Evolutionary conservation across 2,888 invertebrate genomes (phyloP).

Genomic region (Clusia tigrina): DNA sequence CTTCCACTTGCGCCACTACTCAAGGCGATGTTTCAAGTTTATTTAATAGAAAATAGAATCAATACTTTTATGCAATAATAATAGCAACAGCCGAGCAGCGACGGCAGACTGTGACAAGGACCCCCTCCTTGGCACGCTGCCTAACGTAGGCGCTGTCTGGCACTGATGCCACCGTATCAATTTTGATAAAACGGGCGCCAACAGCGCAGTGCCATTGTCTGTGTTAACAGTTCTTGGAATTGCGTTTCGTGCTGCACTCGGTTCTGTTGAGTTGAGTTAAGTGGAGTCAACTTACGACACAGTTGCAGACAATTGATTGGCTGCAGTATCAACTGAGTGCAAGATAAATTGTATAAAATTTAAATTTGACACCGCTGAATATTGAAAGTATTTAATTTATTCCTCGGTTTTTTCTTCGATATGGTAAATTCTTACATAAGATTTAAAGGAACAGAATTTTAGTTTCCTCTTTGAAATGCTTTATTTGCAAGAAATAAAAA

Average conservation of each 20-base stretch:
- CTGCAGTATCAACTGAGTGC: not conserved
- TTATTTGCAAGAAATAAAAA: no score
- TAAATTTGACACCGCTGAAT: no score
- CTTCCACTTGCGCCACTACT: not conserved
- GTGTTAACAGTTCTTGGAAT: conserved; percentile 49
- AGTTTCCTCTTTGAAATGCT: no score
- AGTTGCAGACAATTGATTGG: not conserved
- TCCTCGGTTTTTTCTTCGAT: no score
- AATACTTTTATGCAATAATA: no score
- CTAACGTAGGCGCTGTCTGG: no score
- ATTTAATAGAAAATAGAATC: conserved; percentile 18
- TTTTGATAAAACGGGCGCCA: no score
- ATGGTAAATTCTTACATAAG: no score
- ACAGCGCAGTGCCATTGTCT: conserved; percentile 54
- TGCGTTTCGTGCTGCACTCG: not conserved
- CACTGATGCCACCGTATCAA: no score
- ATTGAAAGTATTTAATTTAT: no score
- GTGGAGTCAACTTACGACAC: not conserved
- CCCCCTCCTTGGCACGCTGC: no score
- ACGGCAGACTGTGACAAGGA: conserved; percentile 42
- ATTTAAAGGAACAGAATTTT: no score
- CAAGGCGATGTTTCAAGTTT: conserved; percentile 4
- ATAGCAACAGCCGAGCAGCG: conserved; percentile 3
- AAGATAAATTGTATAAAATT: not conserved
- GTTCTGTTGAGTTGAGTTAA: not conserved